phyloP scores from a whole-genome alignment of 1,140 invertebrate species.

The Macrobrachium nipponense region DNA sequence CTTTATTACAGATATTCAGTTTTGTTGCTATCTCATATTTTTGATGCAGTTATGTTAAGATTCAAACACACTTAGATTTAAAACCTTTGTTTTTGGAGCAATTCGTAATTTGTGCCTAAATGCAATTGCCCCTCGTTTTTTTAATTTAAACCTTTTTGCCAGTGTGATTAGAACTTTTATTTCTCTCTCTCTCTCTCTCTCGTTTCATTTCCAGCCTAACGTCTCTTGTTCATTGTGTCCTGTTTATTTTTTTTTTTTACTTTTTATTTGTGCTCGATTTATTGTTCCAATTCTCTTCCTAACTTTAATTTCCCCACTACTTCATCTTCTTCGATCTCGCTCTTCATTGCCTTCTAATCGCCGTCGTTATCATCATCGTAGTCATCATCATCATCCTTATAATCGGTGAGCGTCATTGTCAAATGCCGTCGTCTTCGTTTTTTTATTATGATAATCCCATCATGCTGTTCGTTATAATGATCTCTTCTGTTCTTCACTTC shows the following conservation, averaged over 20 bases:
- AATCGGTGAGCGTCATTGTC: too few species aligned
- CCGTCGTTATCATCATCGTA: too few species aligned
- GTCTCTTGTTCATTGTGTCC: constrained; percentile 4
- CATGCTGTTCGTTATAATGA: too few species aligned
- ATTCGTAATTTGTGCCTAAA: too few species aligned
- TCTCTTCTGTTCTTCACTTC: background rate
- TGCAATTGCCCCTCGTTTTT: background rate
- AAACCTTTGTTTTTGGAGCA: too few species aligned
- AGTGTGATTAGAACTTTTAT: background rate
- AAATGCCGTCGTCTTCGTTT: too few species aligned
- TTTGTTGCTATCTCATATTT: too few species aligned
- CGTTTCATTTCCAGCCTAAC: background rate
- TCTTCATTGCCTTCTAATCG: background rate
- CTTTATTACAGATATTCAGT: too few species aligned
- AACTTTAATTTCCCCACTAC: background rate
- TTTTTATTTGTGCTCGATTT: background rate
- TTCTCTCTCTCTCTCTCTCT: constrained; percentile 7
- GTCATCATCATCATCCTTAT: background rate
- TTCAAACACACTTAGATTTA: too few species aligned
- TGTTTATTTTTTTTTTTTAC: background rate
- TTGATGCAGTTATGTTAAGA: too few species aligned
- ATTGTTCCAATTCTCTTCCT: background rate
- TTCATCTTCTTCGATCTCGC: background rate
- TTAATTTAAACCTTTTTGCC: background rate
- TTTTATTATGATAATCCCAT: too few species aligned